These are phyloP conservation scores for Aphelenchoides fujianensis DNA, from an alignment of 1,140 invertebrate genomes.

Conservation along the genomic window DNA sequence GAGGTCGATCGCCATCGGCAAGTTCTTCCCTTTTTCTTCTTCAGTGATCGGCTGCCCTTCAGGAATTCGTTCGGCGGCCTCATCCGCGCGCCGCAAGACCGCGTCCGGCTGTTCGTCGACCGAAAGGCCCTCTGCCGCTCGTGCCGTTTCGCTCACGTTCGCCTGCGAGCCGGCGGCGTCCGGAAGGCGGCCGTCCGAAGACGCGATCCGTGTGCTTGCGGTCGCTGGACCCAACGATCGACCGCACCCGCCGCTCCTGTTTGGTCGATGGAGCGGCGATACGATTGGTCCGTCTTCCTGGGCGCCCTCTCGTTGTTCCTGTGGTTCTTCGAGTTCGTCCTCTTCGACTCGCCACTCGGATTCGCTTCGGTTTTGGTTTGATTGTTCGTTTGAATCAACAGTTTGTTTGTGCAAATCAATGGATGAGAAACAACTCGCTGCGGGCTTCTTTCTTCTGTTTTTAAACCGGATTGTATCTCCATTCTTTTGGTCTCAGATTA, in stretches of 20 bases:
- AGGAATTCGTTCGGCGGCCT: conserved; percentile 5
- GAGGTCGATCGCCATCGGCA: no score
- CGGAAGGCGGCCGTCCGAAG: neutral
- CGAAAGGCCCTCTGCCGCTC: neutral
- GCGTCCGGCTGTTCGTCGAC: neutral
- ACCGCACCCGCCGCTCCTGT: no score
- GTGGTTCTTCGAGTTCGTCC: conserved; percentile 5
- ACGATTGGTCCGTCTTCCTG: conserved; percentile 5
- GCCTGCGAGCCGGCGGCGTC: neutral
- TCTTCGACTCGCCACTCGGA: neutral
- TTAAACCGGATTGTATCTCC: no score
- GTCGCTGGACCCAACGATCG: conserved; percentile 9
- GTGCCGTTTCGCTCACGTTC: conserved; percentile 6
- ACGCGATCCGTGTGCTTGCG: conserved; percentile 8
- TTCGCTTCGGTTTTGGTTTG: no score
- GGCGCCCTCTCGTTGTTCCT: conserved; percentile 13
- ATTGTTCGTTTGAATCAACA: no score
- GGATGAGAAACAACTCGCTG: no score
- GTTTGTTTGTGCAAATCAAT: no score
- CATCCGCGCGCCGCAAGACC: neutral
- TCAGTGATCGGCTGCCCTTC: neutral
- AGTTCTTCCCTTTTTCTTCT: no score
- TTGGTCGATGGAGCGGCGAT: no score
- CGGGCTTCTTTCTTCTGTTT: conserved; percentile 7
- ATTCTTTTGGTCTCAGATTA: no score